These are phyloP conservation scores for Hozukius guyotensis DNA, from an alignment of 2,797 vertebrate genomes.

Conservation along the genomic window DNA sequence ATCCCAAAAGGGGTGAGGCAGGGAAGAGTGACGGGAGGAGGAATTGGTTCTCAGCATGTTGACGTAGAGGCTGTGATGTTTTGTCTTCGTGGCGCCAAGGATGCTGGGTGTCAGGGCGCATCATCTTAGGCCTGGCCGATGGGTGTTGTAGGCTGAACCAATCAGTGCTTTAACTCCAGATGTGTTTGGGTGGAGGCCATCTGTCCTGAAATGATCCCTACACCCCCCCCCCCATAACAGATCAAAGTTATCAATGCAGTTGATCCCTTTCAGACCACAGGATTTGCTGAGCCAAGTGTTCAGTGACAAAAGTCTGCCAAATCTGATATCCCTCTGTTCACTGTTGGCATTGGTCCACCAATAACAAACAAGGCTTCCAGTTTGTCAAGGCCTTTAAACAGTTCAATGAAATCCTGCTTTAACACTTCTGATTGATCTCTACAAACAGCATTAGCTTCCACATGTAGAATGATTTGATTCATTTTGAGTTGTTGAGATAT, in stretches of 20 bases:
- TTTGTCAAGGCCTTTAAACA: not conserved
- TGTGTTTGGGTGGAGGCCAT: not conserved
- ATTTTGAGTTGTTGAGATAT: not conserved
- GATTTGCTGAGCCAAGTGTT: not conserved
- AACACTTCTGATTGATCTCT: not conserved
- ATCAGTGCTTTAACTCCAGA: not conserved
- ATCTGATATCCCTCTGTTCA: not conserved
- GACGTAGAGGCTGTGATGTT: not conserved
- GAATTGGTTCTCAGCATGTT: not conserved
- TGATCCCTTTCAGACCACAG: not conserved
- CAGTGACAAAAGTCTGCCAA: not conserved
- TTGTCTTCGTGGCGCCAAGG: not conserved
- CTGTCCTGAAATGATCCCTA: not conserved
- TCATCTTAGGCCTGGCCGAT: not conserved
- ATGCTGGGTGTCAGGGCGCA: not conserved
- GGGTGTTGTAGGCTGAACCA: not conserved
- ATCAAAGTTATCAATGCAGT: not conserved
- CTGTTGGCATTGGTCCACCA: not conserved
- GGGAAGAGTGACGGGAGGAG: not conserved
- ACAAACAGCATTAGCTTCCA: not conserved
- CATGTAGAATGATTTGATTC: not conserved
- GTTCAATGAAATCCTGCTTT: not conserved
- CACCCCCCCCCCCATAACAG: not conserved
- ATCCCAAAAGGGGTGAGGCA: not conserved
- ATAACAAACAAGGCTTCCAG: not conserved